Base-by-base conservation (phyloP, 1,140 invertebrate genomes). In the Camponotus floridanus region DNA sequence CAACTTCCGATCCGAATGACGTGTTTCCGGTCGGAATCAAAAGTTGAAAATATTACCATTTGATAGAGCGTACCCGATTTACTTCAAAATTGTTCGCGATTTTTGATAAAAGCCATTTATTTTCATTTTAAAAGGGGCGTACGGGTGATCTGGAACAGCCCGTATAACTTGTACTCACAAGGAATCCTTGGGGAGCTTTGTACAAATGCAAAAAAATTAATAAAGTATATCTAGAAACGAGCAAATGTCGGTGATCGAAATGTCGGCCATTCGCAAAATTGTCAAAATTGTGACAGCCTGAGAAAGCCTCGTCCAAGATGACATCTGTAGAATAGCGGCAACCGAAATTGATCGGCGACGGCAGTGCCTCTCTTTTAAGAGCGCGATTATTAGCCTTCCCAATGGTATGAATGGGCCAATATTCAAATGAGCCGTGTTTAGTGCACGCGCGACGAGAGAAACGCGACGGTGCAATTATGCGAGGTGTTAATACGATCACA, bases 401-500 rank as follows among this genome's bases (percentile, higher is more conserved):
- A 93, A 81, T 87, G 91, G 87, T 91, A 91, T 94, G 93, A 94
- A 94, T 94, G 88, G 92, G 85, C 91, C 91, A 91, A 94, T 94
- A 94, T 94, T 94, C 91, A 94, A 94, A 94, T 94, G 93, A 94
- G 93, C 88, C 92, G 89, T 93, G 93, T 94, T 92, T 91, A 91
- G 85, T 87, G 70, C 76, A 86, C 86, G 87, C 90, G 94, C 93
- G 93, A 93, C 92, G 92, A 89, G 85, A 86, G 85, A 91, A 88
- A 90, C 89, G 85, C 91, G 90, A 57, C 61, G 86, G 76, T 81
- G 89, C 94, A 94, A 94, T 94, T 94, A 94, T 94, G 90, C 90
- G 92, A 94, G 94, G 94, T 94, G 94, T 94, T 94, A 94, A 94
- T 94, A 92, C 94, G 91, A 92, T 92, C 86, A 94, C 94, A 94